phyloP scores from a whole-genome alignment of 1,140 invertebrate species.

The Phymorhynchus buccinoides region DNA sequence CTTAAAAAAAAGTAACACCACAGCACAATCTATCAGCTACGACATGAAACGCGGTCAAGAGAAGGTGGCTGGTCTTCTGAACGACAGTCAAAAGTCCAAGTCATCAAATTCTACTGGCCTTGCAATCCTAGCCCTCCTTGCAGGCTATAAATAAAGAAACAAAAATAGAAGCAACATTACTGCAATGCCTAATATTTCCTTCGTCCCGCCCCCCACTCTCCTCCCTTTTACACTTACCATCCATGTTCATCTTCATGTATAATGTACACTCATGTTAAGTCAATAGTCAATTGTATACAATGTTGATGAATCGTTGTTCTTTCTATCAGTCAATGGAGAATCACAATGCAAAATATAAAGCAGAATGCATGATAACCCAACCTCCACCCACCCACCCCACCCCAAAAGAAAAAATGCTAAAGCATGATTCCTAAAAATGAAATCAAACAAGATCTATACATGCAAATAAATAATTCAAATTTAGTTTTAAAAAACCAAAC shows the following conservation, averaged over 20 bases:
- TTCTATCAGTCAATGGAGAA: background rate
- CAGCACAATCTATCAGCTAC: conserved; percentile 34
- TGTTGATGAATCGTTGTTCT: background rate
- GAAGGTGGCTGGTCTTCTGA: conserved; percentile 33
- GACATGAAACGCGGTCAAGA: conserved; percentile 37
- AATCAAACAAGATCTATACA: background rate
- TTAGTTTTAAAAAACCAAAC: no score
- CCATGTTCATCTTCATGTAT: background rate
- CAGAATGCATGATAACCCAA: background rate
- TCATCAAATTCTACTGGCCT: conserved; percentile 57
- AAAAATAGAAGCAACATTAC: conserved; percentile 37
- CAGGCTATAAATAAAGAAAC: conserved; percentile 56
- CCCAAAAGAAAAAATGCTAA: background rate
- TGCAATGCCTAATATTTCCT: no score
- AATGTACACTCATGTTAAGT: no score
- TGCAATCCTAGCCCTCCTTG: conserved; percentile 47
- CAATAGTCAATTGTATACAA: background rate
- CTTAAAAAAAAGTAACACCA: conserved; percentile 34
- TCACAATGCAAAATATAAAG: background rate
- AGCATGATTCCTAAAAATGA: background rate
- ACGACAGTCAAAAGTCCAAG: conserved; percentile 38
- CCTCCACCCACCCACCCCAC: background rate
- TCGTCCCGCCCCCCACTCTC: background rate
- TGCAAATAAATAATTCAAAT: background rate
- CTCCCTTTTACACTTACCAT: background rate